Percentiles rank a stretch among this genome's conserved stretches.
Conservation (phyloP, 2,888 invertebrate species). For the Acheta domesticus region DNA sequence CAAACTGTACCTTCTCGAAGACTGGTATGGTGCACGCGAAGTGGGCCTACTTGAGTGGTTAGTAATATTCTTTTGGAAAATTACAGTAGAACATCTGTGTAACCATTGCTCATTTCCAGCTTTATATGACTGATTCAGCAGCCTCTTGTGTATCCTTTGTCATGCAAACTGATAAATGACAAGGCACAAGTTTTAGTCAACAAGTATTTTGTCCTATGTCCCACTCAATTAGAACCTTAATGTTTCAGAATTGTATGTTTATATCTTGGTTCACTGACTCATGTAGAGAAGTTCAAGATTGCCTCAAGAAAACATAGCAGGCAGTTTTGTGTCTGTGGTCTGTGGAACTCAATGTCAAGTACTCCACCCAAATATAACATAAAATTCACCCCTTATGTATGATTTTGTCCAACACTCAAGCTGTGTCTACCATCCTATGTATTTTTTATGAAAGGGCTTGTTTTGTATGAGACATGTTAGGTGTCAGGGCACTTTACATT, state of each 20-base stretch:
- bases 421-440: constrained; percentile 31
- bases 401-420: constrained; percentile 21
- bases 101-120: constrained; percentile 34
- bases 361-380: constrained; percentile 19
- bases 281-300: constrained; percentile 7
- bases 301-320: not conserved
- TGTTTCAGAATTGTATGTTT: constrained; percentile 33
- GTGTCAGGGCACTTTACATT: constrained; percentile 36
- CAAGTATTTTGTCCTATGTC: constrained; percentile 25
- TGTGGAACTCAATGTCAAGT: constrained; percentile 27
- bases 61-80: constrained; percentile 28
- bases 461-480: constrained; percentile 36
- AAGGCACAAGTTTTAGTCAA: constrained; percentile 11
- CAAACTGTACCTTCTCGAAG: constrained; percentile 33
- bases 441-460: constrained; percentile 33
- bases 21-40: constrained; percentile 35
- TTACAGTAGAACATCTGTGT: constrained; percentile 26
- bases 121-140: constrained; percentile 28
- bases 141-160: not conserved
- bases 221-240: constrained; percentile 27
- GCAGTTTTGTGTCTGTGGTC: constrained; percentile 19
- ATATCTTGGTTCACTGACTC: constrained; percentile 27
- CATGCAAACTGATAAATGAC: constrained; percentile 4
- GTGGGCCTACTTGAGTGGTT: constrained; percentile 31
- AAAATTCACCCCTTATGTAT: constrained; percentile 18